These are phyloP conservation scores for Lysandra coridon DNA, from an alignment of 2,888 invertebrate genomes.

Conservation along the genomic window DNA sequence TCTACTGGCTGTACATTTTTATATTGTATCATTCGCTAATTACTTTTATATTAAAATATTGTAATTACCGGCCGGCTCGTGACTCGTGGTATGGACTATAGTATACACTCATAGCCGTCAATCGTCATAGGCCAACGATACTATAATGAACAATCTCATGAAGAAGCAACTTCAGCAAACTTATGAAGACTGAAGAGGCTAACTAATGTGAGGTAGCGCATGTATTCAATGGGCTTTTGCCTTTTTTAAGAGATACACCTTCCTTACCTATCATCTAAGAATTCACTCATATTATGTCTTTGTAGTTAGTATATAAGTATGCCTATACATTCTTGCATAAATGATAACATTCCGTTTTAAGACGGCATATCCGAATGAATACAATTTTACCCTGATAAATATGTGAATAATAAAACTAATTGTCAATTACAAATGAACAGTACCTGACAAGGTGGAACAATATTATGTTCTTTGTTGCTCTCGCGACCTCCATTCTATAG, in stretches of 20 bases:
- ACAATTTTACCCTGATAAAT: too few relatives aligned
- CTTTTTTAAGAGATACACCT: too few relatives aligned
- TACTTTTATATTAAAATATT: slow-evolving; percentile 25
- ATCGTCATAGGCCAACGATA: background rate
- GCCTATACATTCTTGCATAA: too few relatives aligned
- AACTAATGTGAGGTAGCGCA: too few relatives aligned
- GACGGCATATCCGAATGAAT: too few relatives aligned
- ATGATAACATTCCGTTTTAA: too few relatives aligned
- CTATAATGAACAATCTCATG: background rate
- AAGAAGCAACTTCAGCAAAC: too few relatives aligned
- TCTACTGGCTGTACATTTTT: slow-evolving; percentile 4
- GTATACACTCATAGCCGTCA: background rate
- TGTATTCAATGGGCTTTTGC: too few relatives aligned
- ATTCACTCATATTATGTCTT: too few relatives aligned
- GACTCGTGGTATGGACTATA: background rate
- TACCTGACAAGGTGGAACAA: background rate
- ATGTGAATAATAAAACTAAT: background rate
- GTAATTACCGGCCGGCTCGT: background rate
- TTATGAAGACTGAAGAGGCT: too few relatives aligned
- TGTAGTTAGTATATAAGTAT: too few relatives aligned
- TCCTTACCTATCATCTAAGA: too few relatives aligned
- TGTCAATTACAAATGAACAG: background rate
- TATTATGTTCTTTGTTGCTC: background rate
- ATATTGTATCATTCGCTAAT: slow-evolving; percentile 33
- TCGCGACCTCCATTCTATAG: background rate